A percentile compares a stretch with the other conserved stretches of the same genome.
These are phyloP conservation scores for Stenoptilia bipunctidactyla DNA, from an alignment of 2,888 invertebrate species.

Conservation along the genomic window DNA sequence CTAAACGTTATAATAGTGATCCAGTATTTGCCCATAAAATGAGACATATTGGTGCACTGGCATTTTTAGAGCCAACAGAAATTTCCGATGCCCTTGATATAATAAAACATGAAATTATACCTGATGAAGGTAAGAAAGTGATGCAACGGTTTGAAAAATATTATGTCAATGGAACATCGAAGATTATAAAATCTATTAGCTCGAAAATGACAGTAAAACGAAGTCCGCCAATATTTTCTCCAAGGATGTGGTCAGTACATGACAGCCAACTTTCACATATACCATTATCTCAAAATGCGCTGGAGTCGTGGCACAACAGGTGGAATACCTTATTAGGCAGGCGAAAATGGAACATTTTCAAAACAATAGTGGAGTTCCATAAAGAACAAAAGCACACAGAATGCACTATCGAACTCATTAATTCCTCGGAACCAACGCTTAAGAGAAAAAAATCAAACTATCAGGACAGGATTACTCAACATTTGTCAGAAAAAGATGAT, in stretches of 20 bases:
- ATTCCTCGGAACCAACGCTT: conserved; percentile 5
- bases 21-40: conserved; percentile 10
- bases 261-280: conserved; percentile 3
- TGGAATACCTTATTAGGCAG: conserved; percentile 7
- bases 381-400: conserved; percentile 8
- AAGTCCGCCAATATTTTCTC: neutral
- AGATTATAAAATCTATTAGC: neutral
- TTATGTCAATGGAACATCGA: neutral
- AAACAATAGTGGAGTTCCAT: neutral
- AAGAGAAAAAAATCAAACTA: conserved; percentile 2
- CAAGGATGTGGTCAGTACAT: conserved; percentile 5
- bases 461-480: neutral
- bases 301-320: conserved; percentile 9
- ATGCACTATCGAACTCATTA: conserved; percentile 4
- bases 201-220: neutral
- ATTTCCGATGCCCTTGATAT: conserved; percentile 5
- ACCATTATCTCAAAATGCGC: conserved; percentile 6
- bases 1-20: no score
- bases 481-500: neutral
- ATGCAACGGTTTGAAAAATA: conserved; percentile 6
- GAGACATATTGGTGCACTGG: conserved; percentile 11
- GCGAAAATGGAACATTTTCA: conserved; percentile 7
- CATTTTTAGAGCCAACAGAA: conserved; percentile 11
- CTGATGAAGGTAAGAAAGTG: conserved; percentile 3
- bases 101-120: conserved; percentile 4